Conservation (phyloP, 2,113 vertebrate genomes). For the Hippolais icterina region DNA sequence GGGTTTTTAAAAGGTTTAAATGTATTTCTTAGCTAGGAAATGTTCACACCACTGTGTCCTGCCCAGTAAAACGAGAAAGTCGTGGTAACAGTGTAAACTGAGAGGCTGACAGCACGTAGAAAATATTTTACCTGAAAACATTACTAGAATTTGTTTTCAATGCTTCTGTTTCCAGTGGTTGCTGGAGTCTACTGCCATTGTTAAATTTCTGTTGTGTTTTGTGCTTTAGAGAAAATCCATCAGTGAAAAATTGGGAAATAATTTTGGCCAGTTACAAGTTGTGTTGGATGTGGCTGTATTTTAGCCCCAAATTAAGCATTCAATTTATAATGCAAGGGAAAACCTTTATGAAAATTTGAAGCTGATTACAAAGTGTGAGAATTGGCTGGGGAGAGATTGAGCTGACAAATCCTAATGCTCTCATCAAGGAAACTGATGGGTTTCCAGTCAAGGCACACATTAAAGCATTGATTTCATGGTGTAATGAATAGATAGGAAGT, state of each 20-base stretch:
- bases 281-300: not conserved
- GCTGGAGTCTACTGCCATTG: not conserved
- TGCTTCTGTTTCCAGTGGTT: not conserved
- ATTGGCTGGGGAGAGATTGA: not conserved
- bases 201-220: not conserved
- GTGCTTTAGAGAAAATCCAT: conserved; percentile 30
- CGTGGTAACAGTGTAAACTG: not conserved
- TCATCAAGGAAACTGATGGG: not conserved
- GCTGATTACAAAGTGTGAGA: not conserved
- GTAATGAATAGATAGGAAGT: not conserved
- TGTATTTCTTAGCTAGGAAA: not conserved
- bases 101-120: not conserved
- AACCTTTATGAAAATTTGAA: not conserved
- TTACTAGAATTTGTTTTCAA: not conserved
- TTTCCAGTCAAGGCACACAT: conserved; percentile 12
- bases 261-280: not conserved
- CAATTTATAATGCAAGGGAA: not conserved
- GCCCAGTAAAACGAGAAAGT: not conserved
- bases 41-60: not conserved
- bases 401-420: not conserved
- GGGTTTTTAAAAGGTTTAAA: not conserved
- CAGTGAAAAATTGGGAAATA: not conserved
- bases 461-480: not conserved
- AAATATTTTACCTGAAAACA: not conserved
- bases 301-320: not conserved